Evolutionary conservation across 2,797 vertebrate species (phyloP).

Genomic region (Notolabrus celidotus): DNA sequence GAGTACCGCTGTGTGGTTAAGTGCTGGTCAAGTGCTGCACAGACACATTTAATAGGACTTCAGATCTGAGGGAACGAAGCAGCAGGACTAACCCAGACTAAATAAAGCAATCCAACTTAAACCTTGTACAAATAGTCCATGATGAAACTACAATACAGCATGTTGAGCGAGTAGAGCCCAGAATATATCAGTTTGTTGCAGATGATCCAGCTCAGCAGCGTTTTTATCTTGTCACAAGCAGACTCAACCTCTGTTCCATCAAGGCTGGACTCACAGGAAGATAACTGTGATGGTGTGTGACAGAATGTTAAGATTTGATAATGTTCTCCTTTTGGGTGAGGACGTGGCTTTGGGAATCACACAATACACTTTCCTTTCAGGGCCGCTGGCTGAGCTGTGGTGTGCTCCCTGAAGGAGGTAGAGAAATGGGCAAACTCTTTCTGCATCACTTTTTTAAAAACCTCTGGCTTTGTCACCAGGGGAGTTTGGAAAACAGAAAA

Average conservation of each 20-base stretch:
- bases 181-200: constrained; percentile 1
- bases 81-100: background rate
- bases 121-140: background rate
- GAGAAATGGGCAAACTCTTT: background rate
- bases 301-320: background rate
- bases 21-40: constrained; percentile 17
- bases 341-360: background rate
- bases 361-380: background rate
- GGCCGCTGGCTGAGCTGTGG: background rate
- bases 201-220: background rate
- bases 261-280: background rate
- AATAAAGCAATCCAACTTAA: constrained; percentile 12
- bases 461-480: background rate
- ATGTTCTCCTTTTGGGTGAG: background rate
- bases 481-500: constrained; percentile 2
- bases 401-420: background rate
- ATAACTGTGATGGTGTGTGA: background rate
- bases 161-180: background rate
- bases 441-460: background rate
- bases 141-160: background rate
- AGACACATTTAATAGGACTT: constrained; percentile 11
- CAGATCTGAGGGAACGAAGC: constrained; percentile 11
- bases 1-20: constrained; percentile 25
- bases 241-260: background rate
- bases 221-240: constrained; percentile 15